phyloP scores from a whole-genome alignment of 2,888 invertebrate genomes.

The Xylota segnis region DNA sequence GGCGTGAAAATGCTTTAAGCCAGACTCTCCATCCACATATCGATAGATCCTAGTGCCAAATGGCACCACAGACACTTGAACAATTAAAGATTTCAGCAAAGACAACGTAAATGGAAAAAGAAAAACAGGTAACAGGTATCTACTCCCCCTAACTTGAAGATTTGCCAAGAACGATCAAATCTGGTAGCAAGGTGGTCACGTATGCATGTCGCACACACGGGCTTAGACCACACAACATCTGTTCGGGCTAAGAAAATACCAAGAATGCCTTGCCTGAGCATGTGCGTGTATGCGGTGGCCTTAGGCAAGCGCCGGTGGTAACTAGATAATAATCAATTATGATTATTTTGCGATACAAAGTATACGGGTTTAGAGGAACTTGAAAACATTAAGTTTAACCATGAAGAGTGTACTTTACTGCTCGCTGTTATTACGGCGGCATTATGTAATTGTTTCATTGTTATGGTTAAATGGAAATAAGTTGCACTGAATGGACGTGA shows the following conservation, averaged over 20 bases:
- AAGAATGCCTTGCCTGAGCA: slow-evolving; percentile 31
- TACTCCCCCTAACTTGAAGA: slow-evolving; percentile 27
- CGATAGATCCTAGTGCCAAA: slow-evolving; percentile 8
- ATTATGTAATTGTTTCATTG: slow-evolving; percentile 30
- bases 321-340: slow-evolving; percentile 68
- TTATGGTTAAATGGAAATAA: slow-evolving; percentile 20
- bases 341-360: slow-evolving; percentile 54
- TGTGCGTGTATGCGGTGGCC: slow-evolving; percentile 48
- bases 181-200: slow-evolving; percentile 71
- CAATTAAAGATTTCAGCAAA: not conserved
- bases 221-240: slow-evolving; percentile 20
- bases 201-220: slow-evolving; percentile 39
- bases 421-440: no score
- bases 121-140: slow-evolving; percentile 6
- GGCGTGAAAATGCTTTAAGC: slow-evolving; percentile 42
- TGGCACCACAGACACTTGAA: not conserved
- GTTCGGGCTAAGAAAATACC: slow-evolving; percentile 48
- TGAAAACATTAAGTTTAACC: slow-evolving; percentile 35
- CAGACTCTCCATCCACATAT: slow-evolving; percentile 21
- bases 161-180: slow-evolving; percentile 64
- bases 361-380: slow-evolving; percentile 44
- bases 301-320: slow-evolving; percentile 57
- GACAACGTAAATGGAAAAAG: slow-evolving; percentile 12
- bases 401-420: slow-evolving; percentile 39
- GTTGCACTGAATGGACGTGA: slow-evolving; percentile 22